phyloP scores from a whole-genome alignment of 2,797 vertebrate genomes.

The Tapera naevia region DNA sequence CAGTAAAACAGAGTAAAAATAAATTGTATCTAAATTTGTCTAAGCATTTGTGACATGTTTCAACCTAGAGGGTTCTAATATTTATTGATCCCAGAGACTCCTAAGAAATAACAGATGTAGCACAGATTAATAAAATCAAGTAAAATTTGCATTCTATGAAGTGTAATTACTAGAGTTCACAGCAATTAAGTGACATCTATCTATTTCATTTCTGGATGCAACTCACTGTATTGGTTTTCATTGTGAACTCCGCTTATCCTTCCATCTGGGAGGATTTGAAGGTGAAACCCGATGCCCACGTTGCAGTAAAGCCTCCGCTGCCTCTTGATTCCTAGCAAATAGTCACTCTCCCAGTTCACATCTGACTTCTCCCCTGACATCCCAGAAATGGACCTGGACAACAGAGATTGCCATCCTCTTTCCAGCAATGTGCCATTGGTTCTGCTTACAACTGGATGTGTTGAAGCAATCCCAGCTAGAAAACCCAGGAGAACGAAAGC shows the following conservation, averaged over 20 bases:
- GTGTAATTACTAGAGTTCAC: slow-evolving; percentile 70
- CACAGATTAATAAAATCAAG: slow-evolving; percentile 72
- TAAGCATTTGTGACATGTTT: slow-evolving; percentile 78
- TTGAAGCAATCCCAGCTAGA: slow-evolving; percentile 84
- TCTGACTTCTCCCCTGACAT: slow-evolving; percentile 88
- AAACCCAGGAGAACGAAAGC: slow-evolving; percentile 84
- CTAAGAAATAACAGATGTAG: slow-evolving; percentile 69
- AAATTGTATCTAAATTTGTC: slow-evolving; percentile 82
- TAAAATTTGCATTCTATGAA: slow-evolving; percentile 59
- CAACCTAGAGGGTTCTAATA: slow-evolving; percentile 55
- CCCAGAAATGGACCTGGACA: slow-evolving; percentile 89
- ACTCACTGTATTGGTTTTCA: slow-evolving; percentile 99
- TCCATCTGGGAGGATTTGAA: slow-evolving; percentile 92
- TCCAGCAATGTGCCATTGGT: slow-evolving; percentile 87
- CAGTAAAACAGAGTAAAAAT: slow-evolving; percentile 80
- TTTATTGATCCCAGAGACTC: slow-evolving; percentile 74
- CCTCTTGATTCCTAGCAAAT: slow-evolving; percentile 95
- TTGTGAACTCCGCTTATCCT: slow-evolving; percentile 91
- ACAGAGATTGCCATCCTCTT: slow-evolving; percentile 88
- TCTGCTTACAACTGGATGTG: slow-evolving; percentile 80
- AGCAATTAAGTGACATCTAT: slow-evolving; percentile 69
- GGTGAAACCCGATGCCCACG: slow-evolving; percentile 98
- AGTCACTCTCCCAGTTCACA: slow-evolving; percentile 92
- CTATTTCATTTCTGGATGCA: slow-evolving; percentile 77
- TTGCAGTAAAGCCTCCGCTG: slow-evolving; percentile 98